Evolutionary conservation across 1,140 invertebrate genomes (phyloP), one percentile per base, ranked within the genome.

Genomic region (Metopolophium dirhodum): DNA sequence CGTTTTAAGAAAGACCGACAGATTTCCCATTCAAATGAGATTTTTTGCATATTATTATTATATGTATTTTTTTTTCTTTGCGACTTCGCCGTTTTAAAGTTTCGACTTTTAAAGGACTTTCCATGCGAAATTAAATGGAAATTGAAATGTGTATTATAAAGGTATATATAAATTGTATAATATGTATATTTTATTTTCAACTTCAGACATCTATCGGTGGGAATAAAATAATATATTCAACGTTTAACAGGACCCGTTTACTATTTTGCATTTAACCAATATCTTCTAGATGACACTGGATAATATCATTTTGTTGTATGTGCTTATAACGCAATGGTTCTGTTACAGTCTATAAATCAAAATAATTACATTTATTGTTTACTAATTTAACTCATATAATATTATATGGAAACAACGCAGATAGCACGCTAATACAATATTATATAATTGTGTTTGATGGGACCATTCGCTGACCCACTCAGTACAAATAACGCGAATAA

Each of bases 21-120:
- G 45, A 91, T 91, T 91, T 91, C 30, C 37, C 90, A 77, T 91
- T 91, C 41, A 77, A 91, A 77, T 91, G 57, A 77, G 90, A 91
- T 77, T 89, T 57, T 54, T 49, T 89, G 37, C 2, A n/a, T 88
- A 88, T 51, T 49, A 88, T 88, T 86, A 47, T 51, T 20, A 22
- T 45, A 41, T 89, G 3, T 49, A n/a, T 89, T 22, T 89, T 54
- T 57, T 54, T 54, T 54, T 86, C 45, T 47, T 89, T 35, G 20
- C 49, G 22, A 89, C 45, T 49, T 37, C 20, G 20, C 87, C 49
- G n/a, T 22, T 11, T 35, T 68, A 68, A 68, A 68, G 61, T 68
- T 68, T 68, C 30, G 37, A 89, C 49, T 54, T 88, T 51, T 88
- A 49, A 88, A 88, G 30, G n/a, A 88, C 47, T 89, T 89, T 57